Evolutionary conservation across 2,113 vertebrate genomes (phyloP), one percentile per base, ranked within the genome.

Genomic region (Falcunculus frontatus): DNA sequence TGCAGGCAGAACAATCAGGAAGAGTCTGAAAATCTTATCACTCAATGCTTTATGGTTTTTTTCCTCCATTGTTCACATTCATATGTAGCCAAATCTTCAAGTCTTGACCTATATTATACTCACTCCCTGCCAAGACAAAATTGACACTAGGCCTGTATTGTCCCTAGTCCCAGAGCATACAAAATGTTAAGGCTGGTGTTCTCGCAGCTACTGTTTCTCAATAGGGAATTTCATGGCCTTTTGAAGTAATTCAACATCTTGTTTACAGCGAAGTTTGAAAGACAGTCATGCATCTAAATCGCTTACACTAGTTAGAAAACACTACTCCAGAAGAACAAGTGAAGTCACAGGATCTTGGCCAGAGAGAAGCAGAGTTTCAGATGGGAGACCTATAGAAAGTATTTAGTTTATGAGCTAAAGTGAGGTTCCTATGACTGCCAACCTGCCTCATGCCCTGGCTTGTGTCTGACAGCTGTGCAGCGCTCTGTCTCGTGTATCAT

Each of bases 381-480:
- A 27, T 20, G 10, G 10, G 22, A n/a, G 57, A 91, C 59, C 27
- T 55, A 5, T 9, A n/a, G 55, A 89, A 89, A 73, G 22, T 27
- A 72, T 63, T 92, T 63, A 21, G 27, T 63, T 72, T 67, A 62
- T 15, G 41, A 95, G 72, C 84, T 73, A 70, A 93, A 96, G 80
- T 89, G 91, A 84, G 91, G 92, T 75, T 96, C 89, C 91, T 84
- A 11, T 53, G 47, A 91, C 93, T 96, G 88, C 96, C 96, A 96
- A 74, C 78, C 65, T 84, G 41, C 57, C 44, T 16, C 98, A 97
- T 96, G 98, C 88, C 93, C 65, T 8, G 23, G 96, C 98, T 96
- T 96, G 98, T 89, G 72, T 72, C 96, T 98, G 96, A 97, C 95
- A 97, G 89, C n/a, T 14, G 22, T 77, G 41, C 76, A 49, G 56